phyloP scores from a whole-genome alignment of 92 coral and sea anemone genomes.

The Porites lobata region DNA sequence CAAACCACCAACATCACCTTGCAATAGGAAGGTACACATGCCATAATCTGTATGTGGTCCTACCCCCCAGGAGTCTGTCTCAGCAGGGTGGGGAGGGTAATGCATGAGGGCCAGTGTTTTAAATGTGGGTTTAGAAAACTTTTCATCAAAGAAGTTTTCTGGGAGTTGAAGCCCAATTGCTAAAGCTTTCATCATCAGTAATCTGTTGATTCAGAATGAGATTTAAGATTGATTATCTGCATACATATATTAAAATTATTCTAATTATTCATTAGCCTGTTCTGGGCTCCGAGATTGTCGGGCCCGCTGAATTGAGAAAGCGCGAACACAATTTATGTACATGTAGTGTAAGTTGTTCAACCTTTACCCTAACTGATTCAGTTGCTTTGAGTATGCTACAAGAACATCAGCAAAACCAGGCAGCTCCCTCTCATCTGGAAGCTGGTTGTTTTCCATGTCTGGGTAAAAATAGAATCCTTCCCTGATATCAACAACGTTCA shows the following conservation, averaged over 20 bases:
- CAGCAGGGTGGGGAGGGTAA: slow-evolving; percentile 76
- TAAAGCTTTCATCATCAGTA: slow-evolving; percentile 50
- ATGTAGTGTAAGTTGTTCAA: too few relatives aligned
- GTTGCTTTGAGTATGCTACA: slow-evolving; percentile 17
- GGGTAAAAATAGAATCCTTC: slow-evolving; percentile 71
- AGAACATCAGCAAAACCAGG: slow-evolving; percentile 59
- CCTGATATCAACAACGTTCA: slow-evolving; percentile 62
- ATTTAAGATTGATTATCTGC: neutral
- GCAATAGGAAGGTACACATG: slow-evolving; percentile 71
- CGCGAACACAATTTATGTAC: neutral
- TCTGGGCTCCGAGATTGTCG: too few relatives aligned
- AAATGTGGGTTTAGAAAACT: slow-evolving; percentile 47
- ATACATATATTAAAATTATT: too few relatives aligned
- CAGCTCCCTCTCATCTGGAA: slow-evolving; percentile 62
- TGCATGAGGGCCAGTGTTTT: slow-evolving; percentile 62
- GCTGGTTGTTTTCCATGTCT: slow-evolving; percentile 31
- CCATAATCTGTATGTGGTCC: slow-evolving; percentile 92
- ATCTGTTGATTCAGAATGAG: slow-evolving; percentile 2
- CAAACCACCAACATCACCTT: slow-evolving; percentile 87
- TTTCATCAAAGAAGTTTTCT: slow-evolving; percentile 51
- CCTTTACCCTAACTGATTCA: slow-evolving; percentile 58
- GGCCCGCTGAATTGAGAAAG: too few relatives aligned
- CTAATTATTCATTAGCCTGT: too few relatives aligned
- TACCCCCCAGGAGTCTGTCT: slow-evolving; percentile 78
- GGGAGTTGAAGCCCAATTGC: slow-evolving; percentile 52